These are phyloP conservation scores for Dipus sagitta DNA, from an alignment of 2,797 vertebrate genomes.

Conservation along the genomic window DNA sequence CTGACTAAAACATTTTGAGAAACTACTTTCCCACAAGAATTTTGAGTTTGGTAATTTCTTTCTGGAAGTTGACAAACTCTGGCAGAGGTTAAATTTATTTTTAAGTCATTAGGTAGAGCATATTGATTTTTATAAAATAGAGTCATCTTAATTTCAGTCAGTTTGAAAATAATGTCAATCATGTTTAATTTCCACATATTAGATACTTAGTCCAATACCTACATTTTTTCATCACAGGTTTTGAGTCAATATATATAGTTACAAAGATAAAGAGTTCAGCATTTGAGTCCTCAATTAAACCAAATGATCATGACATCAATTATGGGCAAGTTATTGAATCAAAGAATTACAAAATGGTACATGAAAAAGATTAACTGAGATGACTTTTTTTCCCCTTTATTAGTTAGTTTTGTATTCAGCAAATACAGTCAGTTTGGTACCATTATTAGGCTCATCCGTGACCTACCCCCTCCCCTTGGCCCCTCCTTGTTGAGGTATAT, in stretches of 20 bases:
- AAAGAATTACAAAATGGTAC: slow-evolving; percentile 87
- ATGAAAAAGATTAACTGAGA: slow-evolving; percentile 86
- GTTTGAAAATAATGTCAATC: slow-evolving; percentile 83
- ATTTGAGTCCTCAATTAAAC: slow-evolving; percentile 84
- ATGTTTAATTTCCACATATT: slow-evolving; percentile 81
- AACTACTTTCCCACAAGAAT: not conserved
- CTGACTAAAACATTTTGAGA: not conserved
- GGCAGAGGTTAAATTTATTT: slow-evolving; percentile 49
- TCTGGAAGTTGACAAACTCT: not conserved
- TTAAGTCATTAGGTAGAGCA: slow-evolving; percentile 56
- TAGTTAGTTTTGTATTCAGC: too few relatives aligned
- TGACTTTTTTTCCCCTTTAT: too few relatives aligned
- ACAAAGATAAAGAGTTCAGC: slow-evolving; percentile 82
- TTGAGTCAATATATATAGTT: slow-evolving; percentile 85
- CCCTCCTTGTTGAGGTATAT: too few relatives aligned
- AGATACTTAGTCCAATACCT: slow-evolving; percentile 81
- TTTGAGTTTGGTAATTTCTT: slow-evolving; percentile 46
- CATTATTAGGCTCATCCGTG: too few relatives aligned
- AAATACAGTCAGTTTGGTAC: too few relatives aligned
- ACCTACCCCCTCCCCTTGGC: too few relatives aligned
- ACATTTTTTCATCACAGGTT: slow-evolving; percentile 80
- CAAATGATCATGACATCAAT: slow-evolving; percentile 83
- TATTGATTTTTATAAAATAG: slow-evolving; percentile 70
- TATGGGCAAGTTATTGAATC: slow-evolving; percentile 86
- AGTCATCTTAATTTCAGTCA: slow-evolving; percentile 72